phyloP scores from a whole-genome alignment of 2,888 invertebrate species.

The Aelia acuminata region DNA sequence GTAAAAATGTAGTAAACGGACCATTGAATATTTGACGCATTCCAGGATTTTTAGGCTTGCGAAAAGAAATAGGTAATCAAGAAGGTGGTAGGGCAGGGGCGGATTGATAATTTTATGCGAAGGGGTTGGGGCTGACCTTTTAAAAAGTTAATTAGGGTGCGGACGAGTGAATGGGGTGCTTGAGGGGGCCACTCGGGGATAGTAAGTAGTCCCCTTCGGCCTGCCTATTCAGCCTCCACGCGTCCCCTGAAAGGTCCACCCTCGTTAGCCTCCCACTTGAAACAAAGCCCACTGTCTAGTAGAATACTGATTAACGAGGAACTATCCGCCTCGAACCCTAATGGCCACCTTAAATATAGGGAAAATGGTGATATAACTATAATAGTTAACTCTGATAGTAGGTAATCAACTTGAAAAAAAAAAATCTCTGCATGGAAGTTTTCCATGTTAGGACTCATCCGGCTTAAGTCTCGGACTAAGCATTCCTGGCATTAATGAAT shows the following conservation, averaged over 20 bases:
- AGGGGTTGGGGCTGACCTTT: constrained; percentile 17
- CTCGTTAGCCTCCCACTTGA: constrained; percentile 7
- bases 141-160: constrained; percentile 38
- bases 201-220: constrained; percentile 10
- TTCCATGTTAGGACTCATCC: no score
- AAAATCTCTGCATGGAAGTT: no score
- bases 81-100: background rate
- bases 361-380: no score
- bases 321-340: background rate
- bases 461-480: no score
- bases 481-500: no score
- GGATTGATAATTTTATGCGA: constrained; percentile 38
- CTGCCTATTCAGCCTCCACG: constrained; percentile 42
- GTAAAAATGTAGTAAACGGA: no score
- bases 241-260: background rate
- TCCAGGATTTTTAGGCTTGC: no score
- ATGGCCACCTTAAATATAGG: background rate
- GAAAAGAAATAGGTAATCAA: background rate
- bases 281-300: background rate
- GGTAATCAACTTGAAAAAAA: no score
- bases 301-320: constrained; percentile 25
- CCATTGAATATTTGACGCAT: no score
- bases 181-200: background rate
- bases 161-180: background rate
- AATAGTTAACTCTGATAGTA: no score